Percentiles rank a stretch among this genome's conserved stretches.
Conservation (phyloP, 2,797 vertebrate species). For the Distichodus sexfasciatus region DNA sequence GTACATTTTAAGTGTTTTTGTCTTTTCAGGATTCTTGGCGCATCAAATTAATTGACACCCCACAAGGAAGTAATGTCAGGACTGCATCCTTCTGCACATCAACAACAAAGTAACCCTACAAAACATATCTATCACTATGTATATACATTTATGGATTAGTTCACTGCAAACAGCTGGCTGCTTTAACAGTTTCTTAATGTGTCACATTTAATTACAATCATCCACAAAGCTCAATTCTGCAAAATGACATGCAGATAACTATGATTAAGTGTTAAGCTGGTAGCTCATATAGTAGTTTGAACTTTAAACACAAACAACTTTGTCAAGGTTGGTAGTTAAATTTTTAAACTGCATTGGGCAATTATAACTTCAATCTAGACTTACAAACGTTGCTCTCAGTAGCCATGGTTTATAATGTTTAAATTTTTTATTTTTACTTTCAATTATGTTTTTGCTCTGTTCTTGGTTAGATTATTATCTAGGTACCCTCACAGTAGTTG, state of each 20-base stretch:
- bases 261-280: no score
- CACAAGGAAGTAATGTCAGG: neutral
- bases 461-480: slow-evolving; percentile 64
- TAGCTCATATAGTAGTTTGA: no score
- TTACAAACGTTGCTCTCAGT: neutral
- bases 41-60: neutral
- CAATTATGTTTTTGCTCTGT: neutral
- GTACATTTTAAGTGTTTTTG: no score
- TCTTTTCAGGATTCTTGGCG: neutral
- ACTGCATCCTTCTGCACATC: neutral
- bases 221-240: no score
- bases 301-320: no score
- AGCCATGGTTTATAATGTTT: neutral
- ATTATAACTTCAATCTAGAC: neutral
- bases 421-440: neutral
- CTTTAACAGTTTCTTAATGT: no score
- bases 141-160: neutral
- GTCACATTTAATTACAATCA: no score
- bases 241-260: no score
- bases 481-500: slow-evolving; percentile 50
- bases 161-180: no score
- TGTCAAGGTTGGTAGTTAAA: no score
- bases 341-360: no score
- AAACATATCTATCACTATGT: neutral
- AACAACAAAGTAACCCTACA: neutral